Evolutionary conservation across 2,113 vertebrate genomes (phyloP).

Genomic region (Formicarius rufipectus): DNA sequence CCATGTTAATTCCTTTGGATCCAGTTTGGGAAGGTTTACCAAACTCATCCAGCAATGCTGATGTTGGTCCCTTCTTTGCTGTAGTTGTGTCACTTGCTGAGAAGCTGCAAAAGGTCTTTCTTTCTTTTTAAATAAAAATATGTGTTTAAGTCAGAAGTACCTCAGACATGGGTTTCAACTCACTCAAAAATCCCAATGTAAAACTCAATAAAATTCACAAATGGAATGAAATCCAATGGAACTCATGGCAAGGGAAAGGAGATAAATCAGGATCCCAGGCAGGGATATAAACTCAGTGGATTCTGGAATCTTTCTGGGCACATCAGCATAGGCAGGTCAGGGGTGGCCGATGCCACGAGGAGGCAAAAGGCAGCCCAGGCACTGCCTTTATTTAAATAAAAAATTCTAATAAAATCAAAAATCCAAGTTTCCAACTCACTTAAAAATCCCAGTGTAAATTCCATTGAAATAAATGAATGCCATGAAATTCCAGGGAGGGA

Average conservation of each 20-base stretch:
- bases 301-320: neutral
- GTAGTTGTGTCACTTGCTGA: neutral
- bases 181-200: neutral
- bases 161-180: neutral
- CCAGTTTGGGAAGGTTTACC: neutral
- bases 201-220: neutral
- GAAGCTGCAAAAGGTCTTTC: neutral
- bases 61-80: neutral
- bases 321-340: neutral
- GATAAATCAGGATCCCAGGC: neutral
- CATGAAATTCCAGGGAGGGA: no score
- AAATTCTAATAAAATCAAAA: no score
- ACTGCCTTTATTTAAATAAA: no score
- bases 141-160: neutral
- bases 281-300: neutral
- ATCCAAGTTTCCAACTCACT: no score
- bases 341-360: neutral
- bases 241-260: neutral
- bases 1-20: neutral
- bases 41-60: neutral
- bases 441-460: no score
- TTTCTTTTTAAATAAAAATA: neutral
- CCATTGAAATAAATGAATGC: no score
- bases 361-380: neutral
- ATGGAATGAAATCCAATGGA: neutral